A percentile compares a stretch with the other conserved stretches of the same genome.
phyloP scores from a whole-genome alignment of 2,113 vertebrate species.

The Rhinogobius similis region DNA sequence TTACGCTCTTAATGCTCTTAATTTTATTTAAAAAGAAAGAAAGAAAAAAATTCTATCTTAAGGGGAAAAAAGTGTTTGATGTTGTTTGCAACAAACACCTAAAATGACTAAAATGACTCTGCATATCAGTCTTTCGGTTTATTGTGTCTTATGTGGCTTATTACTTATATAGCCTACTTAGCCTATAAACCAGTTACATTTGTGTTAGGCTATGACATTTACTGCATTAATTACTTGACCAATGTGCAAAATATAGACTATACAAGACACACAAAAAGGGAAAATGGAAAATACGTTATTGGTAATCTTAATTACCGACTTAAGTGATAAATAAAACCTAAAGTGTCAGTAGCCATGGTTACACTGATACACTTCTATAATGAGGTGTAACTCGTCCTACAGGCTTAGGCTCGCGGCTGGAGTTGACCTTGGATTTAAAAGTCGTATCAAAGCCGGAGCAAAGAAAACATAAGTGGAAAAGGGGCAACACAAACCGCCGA shows the following conservation, averaged over 20 bases:
- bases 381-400: not conserved
- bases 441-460: conserved; percentile 40
- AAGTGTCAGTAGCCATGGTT: too few relatives aligned
- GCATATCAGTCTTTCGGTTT: too few relatives aligned
- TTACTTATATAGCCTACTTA: too few relatives aligned
- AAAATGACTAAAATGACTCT: too few relatives aligned
- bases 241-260: not conserved
- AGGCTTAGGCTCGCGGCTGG: conserved; percentile 27
- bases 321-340: not conserved
- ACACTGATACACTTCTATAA: not conserved
- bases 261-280: not conserved
- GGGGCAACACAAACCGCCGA: conserved; percentile 54
- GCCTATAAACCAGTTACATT: too few relatives aligned
- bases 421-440: conserved; percentile 41
- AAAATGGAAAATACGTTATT: not conserved
- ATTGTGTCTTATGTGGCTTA: too few relatives aligned
- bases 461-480: conserved; percentile 52
- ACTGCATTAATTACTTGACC: not conserved
- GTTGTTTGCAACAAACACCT: too few relatives aligned
- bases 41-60: too few relatives aligned
- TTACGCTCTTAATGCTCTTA: too few relatives aligned
- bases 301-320: not conserved
- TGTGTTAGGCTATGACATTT: not conserved
- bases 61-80: too few relatives aligned
- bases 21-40: too few relatives aligned